Evolutionary conservation across 2,113 vertebrate species (phyloP).

Genomic region (Ceratotherium simum): DNA sequence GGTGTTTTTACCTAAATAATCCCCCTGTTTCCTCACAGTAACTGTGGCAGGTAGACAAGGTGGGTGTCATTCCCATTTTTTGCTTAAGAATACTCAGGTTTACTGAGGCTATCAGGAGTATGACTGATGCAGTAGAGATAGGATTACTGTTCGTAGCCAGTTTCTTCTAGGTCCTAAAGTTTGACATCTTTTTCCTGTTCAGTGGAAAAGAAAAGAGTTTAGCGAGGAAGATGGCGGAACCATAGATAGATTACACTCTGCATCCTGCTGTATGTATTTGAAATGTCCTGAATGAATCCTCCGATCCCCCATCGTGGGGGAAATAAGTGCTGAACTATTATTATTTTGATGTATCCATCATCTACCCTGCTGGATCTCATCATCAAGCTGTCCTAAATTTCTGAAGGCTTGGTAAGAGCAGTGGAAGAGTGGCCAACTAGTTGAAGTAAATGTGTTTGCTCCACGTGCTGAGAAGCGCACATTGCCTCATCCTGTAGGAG

Average conservation of each 20-base stretch:
- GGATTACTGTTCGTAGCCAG: neutral
- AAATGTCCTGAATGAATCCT: no score
- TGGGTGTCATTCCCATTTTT: neutral
- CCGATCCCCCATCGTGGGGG: neutral
- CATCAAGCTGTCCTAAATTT: neutral
- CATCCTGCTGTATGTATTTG: fast-evolving
- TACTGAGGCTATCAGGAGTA: neutral
- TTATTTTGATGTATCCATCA: neutral
- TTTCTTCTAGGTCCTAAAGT: neutral
- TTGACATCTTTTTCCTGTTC: neutral
- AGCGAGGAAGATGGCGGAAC: neutral
- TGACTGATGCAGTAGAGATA: neutral
- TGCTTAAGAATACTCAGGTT: neutral
- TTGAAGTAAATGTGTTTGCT: neutral
- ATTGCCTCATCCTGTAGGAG: fast-evolving
- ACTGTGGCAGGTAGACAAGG: neutral
- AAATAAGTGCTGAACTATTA: no score
- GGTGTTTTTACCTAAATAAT: neutral
- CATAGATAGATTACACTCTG: neutral
- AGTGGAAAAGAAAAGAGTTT: neutral
- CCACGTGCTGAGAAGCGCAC: no score
- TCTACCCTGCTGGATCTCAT: neutral
- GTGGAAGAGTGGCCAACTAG: neutral
- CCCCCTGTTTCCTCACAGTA: neutral
- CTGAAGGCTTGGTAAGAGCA: neutral